Evolutionary conservation across 92 coral and sea anemone genomes (phyloP).

Genomic region (Montipora capitata): DNA sequence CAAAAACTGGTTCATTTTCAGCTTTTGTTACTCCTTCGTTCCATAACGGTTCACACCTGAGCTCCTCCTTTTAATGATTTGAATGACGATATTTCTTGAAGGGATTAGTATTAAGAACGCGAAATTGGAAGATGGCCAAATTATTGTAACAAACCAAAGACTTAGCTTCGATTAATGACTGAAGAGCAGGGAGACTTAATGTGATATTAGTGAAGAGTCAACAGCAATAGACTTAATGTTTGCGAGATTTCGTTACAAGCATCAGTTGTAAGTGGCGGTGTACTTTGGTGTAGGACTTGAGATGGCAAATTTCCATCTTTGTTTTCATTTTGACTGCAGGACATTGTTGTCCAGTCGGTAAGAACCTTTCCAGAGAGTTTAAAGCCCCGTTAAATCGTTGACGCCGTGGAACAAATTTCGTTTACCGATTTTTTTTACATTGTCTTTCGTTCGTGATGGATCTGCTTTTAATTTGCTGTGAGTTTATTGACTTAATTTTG

Average conservation of each 20-base stretch:
- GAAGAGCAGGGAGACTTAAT: no score
- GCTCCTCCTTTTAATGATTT: slow-evolving; percentile 8
- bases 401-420: slow-evolving; percentile 2
- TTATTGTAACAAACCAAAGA: neutral
- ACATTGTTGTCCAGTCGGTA: slow-evolving; percentile 7
- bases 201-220: neutral
- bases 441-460: neutral
- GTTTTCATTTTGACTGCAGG: slow-evolving; percentile 24
- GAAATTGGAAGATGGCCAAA: slow-evolving; percentile 10
- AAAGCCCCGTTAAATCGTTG: neutral
- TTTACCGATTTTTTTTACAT: neutral
- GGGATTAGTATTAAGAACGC: neutral
- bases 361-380: neutral
- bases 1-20: no score
- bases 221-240: neutral
- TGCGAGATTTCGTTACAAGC: slow-evolving; percentile 45
- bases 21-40: neutral
- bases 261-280: slow-evolving; percentile 15
- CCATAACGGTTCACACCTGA: neutral
- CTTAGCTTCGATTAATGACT: neutral
- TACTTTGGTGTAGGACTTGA: slow-evolving; percentile 32
- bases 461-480: neutral
- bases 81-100: neutral
- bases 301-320: slow-evolving; percentile 60
- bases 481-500: no score